Percentiles rank a stretch among this genome's conserved stretches.
Evolutionary conservation across 2,113 vertebrate genomes (phyloP).

Genomic region (Boulengeromyrus knoepffleri): DNA sequence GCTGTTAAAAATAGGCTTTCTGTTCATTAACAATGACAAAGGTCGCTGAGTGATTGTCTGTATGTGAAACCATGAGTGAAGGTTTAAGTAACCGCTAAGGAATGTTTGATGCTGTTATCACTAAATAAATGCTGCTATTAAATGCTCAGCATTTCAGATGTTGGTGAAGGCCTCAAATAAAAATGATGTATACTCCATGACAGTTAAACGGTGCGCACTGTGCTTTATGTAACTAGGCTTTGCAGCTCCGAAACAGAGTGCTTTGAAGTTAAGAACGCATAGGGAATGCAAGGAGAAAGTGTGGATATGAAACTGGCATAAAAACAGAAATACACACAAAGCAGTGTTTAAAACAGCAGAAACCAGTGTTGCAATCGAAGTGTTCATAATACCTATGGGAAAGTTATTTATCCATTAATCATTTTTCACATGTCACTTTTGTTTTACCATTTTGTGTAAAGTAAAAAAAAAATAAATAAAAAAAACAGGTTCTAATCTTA

Average conservation of each 20-base stretch:
- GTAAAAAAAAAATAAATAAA: not conserved
- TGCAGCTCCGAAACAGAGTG: not conserved
- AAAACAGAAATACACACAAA: not conserved
- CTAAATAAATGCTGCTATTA: not conserved
- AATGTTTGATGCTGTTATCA: not conserved
- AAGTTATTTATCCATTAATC: not conserved
- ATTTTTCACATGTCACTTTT: not conserved
- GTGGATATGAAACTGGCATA: not conserved
- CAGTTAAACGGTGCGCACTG: not conserved
- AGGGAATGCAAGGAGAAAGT: not conserved
- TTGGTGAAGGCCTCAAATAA: not conserved
- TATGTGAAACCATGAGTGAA: not conserved
- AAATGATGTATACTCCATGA: not conserved
- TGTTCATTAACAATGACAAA: not conserved
- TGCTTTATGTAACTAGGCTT: not conserved
- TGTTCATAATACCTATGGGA: not conserved
- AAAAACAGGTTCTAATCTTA: not conserved
- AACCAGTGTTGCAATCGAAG: not conserved
- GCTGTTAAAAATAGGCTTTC: not conserved
- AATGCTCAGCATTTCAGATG: not conserved
- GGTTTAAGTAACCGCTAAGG: not conserved
- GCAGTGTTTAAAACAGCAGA: not conserved
- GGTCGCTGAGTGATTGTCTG: not conserved
- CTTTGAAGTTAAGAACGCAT: not conserved
- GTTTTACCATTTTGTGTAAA: not conserved